phyloP scores from a whole-genome alignment of 1,140 invertebrate species.

The Sycophaga agraensis region DNA sequence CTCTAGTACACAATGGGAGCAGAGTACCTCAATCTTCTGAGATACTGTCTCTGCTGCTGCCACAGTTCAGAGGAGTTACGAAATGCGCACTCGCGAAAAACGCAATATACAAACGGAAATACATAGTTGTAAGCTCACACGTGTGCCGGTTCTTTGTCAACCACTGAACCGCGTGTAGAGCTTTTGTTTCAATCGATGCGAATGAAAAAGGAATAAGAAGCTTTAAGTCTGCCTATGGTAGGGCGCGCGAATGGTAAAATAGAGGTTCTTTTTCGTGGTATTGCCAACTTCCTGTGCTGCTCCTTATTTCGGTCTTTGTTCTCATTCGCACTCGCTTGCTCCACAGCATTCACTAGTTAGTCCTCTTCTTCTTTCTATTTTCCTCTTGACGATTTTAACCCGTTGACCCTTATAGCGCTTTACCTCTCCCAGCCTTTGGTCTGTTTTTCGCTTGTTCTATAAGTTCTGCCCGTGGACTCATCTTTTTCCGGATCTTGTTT shows the following conservation, averaged over 20 bases:
- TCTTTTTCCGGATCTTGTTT: not conserved
- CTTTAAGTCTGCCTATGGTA: conserved; percentile 34
- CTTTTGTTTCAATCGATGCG: conserved; percentile 25
- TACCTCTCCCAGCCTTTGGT: not conserved
- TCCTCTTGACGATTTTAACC: no score
- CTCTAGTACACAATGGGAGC: not conserved
- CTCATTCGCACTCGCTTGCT: not conserved
- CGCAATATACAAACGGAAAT: conserved; percentile 8
- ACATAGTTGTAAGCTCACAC: not conserved
- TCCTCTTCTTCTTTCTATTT: not conserved
- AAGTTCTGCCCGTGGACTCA: no score
- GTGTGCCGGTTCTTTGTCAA: conserved; percentile 10
- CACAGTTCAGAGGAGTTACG: no score
- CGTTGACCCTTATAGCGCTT: no score
- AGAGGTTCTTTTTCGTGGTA: conserved; percentile 30
- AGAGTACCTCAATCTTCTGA: not conserved
- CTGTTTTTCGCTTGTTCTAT: not conserved
- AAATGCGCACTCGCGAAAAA: not conserved
- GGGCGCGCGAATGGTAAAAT: conserved; percentile 33
- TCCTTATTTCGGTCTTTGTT: conserved; percentile 30
- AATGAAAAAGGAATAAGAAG: not conserved
- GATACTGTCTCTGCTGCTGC: no score
- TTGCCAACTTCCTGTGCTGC: conserved; percentile 36
- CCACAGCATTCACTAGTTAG: not conserved
- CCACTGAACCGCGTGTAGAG: not conserved